phyloP scores from a whole-genome alignment of 2,888 invertebrate species.

The Sympetrum striolatum region DNA sequence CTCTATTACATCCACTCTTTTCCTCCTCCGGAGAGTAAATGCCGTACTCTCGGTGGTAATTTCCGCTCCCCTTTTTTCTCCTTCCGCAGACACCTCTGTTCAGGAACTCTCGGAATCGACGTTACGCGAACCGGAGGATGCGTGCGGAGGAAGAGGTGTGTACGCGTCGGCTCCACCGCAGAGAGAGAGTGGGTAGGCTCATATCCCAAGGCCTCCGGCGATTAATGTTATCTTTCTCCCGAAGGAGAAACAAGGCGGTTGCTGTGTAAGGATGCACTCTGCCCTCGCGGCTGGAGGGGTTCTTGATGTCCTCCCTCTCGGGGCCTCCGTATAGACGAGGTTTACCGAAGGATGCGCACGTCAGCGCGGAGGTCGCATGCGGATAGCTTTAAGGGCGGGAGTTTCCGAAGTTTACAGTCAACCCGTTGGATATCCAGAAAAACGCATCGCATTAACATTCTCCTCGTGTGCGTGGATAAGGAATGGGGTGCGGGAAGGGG shows the following conservation, averaged over 20 bases:
- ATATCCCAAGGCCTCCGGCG: background rate
- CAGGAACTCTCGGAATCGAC: background rate
- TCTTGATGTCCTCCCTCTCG: background rate
- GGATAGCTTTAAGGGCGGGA: too few species aligned
- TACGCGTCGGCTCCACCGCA: background rate
- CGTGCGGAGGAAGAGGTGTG: background rate
- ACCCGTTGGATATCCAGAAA: too few species aligned
- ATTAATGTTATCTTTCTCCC: background rate
- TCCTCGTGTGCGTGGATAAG: too few species aligned
- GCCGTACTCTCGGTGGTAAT: background rate
- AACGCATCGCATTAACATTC: too few species aligned
- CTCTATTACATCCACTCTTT: background rate
- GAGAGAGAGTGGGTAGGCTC: background rate
- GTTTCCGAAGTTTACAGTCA: too few species aligned
- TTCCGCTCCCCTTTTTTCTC: background rate
- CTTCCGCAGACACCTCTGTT: background rate
- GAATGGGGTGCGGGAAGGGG: too few species aligned
- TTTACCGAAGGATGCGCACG: background rate
- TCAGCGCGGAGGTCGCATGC: too few species aligned
- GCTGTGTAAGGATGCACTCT: background rate
- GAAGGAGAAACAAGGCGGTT: background rate
- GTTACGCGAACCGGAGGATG: background rate
- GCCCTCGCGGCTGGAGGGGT: background rate
- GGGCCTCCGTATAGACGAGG: background rate
- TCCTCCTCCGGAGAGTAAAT: background rate